A percentile compares a stretch with the other conserved stretches of the same genome.
Conservation (phyloP, 2,888 invertebrate species). For the Microplitis deprimator region DNA sequence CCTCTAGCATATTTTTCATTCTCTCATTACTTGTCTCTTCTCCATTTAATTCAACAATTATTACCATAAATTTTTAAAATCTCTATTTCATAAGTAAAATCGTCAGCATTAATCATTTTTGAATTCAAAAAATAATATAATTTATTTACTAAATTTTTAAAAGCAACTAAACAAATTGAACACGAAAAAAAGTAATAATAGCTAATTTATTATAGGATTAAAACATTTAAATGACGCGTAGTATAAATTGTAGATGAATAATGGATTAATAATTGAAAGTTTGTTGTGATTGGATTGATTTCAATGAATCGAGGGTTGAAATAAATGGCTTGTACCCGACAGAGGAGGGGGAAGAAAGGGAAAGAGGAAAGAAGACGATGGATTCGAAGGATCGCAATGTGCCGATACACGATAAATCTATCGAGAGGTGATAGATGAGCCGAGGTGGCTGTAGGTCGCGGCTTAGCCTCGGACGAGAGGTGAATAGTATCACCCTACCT, state of each 20-base stretch:
- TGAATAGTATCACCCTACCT: constrained; percentile 29
- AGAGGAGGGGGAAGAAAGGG: constrained; percentile 23
- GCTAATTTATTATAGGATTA: constrained; percentile 3
- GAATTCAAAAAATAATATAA: background rate
- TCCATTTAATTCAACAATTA: background rate
- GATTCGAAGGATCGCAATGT: constrained; percentile 56
- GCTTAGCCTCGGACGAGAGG: constrained; percentile 33
- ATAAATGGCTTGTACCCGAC: constrained; percentile 55
- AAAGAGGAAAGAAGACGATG: constrained; percentile 13
- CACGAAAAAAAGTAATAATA: background rate
- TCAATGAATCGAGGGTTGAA: constrained; percentile 51
- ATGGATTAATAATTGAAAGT: constrained; percentile 35
- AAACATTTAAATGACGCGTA: constrained; percentile 9
- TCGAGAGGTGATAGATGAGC: constrained; percentile 64
- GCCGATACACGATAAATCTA: constrained; percentile 67
- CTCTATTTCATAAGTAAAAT: constrained; percentile 13
- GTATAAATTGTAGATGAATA: constrained; percentile 21
- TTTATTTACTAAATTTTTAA: too few species aligned
- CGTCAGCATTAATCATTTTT: background rate
- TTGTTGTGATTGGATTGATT: constrained; percentile 50
- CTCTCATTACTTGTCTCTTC: background rate
- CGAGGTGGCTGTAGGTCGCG: constrained; percentile 46
- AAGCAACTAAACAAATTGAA: too few species aligned
- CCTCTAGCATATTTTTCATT: background rate
- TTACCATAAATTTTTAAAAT: constrained; percentile 15